phyloP scores from a whole-genome alignment of 2,113 vertebrate species.

The Urocynchramus pylzowi region DNA sequence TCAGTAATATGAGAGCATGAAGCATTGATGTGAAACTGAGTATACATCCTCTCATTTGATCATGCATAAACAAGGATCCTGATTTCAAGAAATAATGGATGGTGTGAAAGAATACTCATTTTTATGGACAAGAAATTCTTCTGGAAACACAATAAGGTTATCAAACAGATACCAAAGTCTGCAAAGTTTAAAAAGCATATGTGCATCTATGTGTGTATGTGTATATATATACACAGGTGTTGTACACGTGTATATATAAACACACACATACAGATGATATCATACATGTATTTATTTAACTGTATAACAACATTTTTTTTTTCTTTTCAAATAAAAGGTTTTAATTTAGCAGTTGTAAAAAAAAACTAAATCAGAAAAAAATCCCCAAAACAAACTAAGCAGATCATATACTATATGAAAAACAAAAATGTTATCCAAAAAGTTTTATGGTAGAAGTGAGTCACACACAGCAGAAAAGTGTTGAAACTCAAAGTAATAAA shows the following conservation, averaged over 20 bases:
- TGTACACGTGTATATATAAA: background rate
- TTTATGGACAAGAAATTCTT: constrained; percentile 62
- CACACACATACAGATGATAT: background rate
- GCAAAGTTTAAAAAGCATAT: background rate
- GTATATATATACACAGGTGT: background rate
- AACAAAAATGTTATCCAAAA: constrained; percentile 60
- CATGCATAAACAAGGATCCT: constrained; percentile 29
- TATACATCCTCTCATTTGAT: constrained; percentile 1
- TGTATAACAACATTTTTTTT: constrained; percentile 10
- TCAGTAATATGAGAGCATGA: background rate
- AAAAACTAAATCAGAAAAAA: background rate
- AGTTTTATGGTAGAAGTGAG: constrained; percentile 52
- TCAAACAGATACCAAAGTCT: constrained; percentile 38
- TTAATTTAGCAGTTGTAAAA: constrained; percentile 65
- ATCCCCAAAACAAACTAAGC: constrained; percentile 29
- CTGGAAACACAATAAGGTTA: constrained; percentile 61
- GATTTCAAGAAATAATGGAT: constrained; percentile 42
- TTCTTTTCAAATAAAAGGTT: constrained; percentile 47
- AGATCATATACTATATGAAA: constrained; percentile 35
- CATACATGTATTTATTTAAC: constrained; percentile 10
- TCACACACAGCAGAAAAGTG: constrained; percentile 56
- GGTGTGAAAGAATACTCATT: constrained; percentile 34
- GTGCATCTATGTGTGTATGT: background rate
- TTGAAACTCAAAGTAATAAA: constrained; percentile 73
- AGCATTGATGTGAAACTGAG: constrained; percentile 43